Evolutionary conservation across 2,113 vertebrate genomes (phyloP).

Genomic region (Struthidea cinerea): DNA sequence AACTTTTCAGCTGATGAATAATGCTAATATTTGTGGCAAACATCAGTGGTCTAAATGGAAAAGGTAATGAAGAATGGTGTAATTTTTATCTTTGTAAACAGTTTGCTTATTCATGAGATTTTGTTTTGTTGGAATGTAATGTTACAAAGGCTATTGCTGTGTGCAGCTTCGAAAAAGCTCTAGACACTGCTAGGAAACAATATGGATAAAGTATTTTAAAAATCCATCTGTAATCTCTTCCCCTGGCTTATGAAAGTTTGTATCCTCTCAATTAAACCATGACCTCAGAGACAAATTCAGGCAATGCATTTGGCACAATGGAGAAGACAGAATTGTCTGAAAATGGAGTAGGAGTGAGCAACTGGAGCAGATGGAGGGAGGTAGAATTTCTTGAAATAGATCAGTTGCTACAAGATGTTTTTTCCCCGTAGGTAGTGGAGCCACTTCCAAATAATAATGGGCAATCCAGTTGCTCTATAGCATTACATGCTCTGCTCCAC

Average conservation of each 20-base stretch:
- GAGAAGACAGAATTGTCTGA: neutral
- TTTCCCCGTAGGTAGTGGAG: neutral
- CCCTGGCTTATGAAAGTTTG: neutral
- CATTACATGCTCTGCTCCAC: neutral
- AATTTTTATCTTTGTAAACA: neutral
- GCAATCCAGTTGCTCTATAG: neutral
- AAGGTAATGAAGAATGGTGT: neutral
- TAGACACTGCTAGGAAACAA: neutral
- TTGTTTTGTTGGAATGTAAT: neutral
- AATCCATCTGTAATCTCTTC: neutral
- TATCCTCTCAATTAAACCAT: neutral
- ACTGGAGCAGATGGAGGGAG: neutral
- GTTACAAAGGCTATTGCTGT: neutral
- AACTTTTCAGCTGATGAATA: neutral
- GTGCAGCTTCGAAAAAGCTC: neutral
- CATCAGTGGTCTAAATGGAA: neutral
- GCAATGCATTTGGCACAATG: neutral
- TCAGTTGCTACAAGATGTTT: neutral
- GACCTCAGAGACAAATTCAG: neutral
- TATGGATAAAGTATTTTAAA: neutral
- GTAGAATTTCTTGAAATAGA: conserved; percentile 5
- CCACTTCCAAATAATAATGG: neutral
- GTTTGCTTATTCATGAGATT: neutral
- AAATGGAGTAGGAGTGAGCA: conserved; percentile 18
- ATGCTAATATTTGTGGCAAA: neutral